A percentile compares a stretch with the other conserved stretches of the same genome.
Conservation (phyloP, 2,888 invertebrate genomes). For the Sarcophaga rosellei region DNA sequence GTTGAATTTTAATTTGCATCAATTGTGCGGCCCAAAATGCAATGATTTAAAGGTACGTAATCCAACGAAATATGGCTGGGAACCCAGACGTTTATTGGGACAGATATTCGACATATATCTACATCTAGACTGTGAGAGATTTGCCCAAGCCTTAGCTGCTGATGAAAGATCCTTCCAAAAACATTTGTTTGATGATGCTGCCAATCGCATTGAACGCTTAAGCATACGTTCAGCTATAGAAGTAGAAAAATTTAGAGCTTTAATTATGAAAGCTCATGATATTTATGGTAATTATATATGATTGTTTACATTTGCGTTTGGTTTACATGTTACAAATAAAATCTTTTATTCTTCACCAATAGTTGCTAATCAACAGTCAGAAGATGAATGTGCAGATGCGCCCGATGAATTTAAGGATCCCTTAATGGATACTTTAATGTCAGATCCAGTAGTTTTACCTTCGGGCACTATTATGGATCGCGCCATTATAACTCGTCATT, state of each 20-base stretch:
- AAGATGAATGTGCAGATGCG: slow-evolving; percentile 96
- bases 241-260: slow-evolving; percentile 91
- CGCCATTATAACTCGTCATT: slow-evolving; percentile 94
- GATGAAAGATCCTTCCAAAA: slow-evolving; percentile 98
- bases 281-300: slow-evolving; percentile 83
- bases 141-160: slow-evolving; percentile 95
- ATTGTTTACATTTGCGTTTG: background rate
- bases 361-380: slow-evolving; percentile 91
- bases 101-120: slow-evolving; percentile 98
- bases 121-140: slow-evolving; percentile 95
- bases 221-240: slow-evolving; percentile 92
- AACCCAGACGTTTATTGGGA: slow-evolving; percentile 94
- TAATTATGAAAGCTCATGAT: slow-evolving; percentile 89
- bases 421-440: slow-evolving; percentile 98
- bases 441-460: slow-evolving; percentile 95
- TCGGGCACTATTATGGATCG: slow-evolving; percentile 97
- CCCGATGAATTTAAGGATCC: slow-evolving; percentile 98
- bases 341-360: slow-evolving; percentile 22
- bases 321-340: background rate
- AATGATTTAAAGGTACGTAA: slow-evolving; percentile 95
- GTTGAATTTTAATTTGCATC: slow-evolving; percentile 98
- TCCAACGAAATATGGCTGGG: slow-evolving; percentile 98
- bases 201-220: slow-evolving; percentile 89
- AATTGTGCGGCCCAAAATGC: slow-evolving; percentile 97
- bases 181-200: slow-evolving; percentile 95